Evolutionary conservation across 2,888 invertebrate genomes (phyloP), one percentile per base, ranked within the genome.

Genomic region (Dascillus cervinus): DNA sequence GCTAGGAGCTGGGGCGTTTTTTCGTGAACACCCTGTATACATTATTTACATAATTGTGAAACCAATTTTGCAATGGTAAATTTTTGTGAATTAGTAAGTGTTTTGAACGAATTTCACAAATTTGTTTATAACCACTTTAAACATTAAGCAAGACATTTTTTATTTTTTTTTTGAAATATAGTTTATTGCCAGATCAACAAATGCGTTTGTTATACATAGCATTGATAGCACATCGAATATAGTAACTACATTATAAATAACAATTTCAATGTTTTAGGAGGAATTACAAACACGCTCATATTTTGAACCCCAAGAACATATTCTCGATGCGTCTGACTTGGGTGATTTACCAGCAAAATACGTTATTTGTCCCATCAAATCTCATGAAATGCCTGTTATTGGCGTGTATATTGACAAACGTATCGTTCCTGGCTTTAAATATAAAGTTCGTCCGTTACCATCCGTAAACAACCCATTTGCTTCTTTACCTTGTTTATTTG

Each of bases 371-470:
- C 67, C 73, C 13, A 66, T 79, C 2, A 70, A 71, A 17, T 64
- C 71, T 3, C 72, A 79, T 49, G 78, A 82, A 58, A 69, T 80
- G 57, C 79, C 80, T 1, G 79, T 77, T 29, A 71, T 79, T 53
- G 84, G 84, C 29, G 77, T 82, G 31, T 81, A 78, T 62, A 73
- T 84, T 46, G 82, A 85, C 64, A 72, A 73, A 32, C 68, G 79
- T 32, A 76, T 84, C 41, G 68, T 78, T 46, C 77, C 82, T 43
- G 84, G 85, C 45, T 85, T 82, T 69, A 70, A 75, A 59, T 84
- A 84, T 70, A 73, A 75, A 64, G 78, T 82, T 41, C 71, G 77
- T 53, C 76, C 78, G 2, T 69, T 80, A 59, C 73, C 74, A 62
- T 70, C 71, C 57, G 51, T 50, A 21, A 58, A 58, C 9, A 37